Conservation (phyloP, 2,113 vertebrate species). For the Phalacrocorax aristotelis region DNA sequence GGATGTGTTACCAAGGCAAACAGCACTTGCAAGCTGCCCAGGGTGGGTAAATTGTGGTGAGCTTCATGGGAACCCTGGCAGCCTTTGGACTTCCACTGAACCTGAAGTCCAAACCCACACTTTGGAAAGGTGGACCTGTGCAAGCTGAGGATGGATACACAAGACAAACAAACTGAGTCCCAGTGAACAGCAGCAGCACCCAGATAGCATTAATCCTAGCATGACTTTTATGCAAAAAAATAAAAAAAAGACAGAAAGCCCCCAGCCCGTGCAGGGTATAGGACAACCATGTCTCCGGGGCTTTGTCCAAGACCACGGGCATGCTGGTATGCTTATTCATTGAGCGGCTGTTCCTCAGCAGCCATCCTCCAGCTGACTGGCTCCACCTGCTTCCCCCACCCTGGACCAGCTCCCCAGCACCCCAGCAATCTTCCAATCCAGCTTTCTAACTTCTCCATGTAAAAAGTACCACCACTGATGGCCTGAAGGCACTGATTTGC, state of each 20-base stretch:
- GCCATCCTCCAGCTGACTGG: background rate
- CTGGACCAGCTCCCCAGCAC: background rate
- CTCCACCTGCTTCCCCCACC: background rate
- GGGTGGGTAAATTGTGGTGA: background rate
- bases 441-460: background rate
- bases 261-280: background rate
- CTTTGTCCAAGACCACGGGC: rapidly evolving
- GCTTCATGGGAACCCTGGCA: background rate
- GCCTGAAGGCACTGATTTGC: rapidly evolving
- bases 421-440: background rate
- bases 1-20: background rate
- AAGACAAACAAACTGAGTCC: background rate
- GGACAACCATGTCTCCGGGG: background rate
- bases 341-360: background rate
- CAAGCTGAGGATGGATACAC: background rate
- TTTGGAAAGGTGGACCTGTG: background rate
- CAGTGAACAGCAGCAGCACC: background rate
- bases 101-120: background rate
- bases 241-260: background rate
- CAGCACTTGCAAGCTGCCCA: background rate
- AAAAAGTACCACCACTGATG: rapidly evolving
- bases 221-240: background rate
- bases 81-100: background rate
- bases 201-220: background rate
- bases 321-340: background rate